phyloP scores from a whole-genome alignment of 2,888 invertebrate species.

The Cephalotes varians region DNA sequence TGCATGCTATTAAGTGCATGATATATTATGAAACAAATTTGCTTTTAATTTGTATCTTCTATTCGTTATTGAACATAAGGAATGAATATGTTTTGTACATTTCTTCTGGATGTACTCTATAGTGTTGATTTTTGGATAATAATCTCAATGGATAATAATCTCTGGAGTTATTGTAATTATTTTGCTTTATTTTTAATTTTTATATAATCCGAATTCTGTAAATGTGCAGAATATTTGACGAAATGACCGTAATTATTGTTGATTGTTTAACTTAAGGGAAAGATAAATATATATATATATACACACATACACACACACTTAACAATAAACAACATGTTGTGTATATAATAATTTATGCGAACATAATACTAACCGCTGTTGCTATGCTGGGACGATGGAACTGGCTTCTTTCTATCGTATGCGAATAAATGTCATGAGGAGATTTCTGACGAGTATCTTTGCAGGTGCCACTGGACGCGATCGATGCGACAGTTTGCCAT shows the following conservation, averaged over 20 bases:
- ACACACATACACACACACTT: neutral
- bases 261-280: slow-evolving; percentile 67
- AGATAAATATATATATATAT: slow-evolving; percentile 53
- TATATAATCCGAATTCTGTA: slow-evolving; percentile 3
- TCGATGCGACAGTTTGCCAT: slow-evolving; percentile 94
- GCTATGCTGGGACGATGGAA: slow-evolving; percentile 75
- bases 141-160: neutral
- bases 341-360: slow-evolving; percentile 60
- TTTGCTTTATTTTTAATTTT: slow-evolving; percentile 32
- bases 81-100: slow-evolving; percentile 33
- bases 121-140: slow-evolving; percentile 31
- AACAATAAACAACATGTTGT: slow-evolving; percentile 40
- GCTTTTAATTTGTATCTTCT: slow-evolving; percentile 52
- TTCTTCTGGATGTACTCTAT: slow-evolving; percentile 13
- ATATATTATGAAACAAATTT: slow-evolving; percentile 50
- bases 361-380: slow-evolving; percentile 71
- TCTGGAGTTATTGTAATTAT: neutral
- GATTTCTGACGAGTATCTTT: slow-evolving; percentile 62
- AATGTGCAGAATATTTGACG: neutral
- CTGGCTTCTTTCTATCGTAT: slow-evolving; percentile 68
- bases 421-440: neutral
- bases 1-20: slow-evolving; percentile 70
- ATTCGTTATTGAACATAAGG: slow-evolving; percentile 8
- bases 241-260: slow-evolving; percentile 45
- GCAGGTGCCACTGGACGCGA: slow-evolving; percentile 87